Conservation (phyloP, 2,797 vertebrate species). For the Xiphorhynchus erythropygius region DNA sequence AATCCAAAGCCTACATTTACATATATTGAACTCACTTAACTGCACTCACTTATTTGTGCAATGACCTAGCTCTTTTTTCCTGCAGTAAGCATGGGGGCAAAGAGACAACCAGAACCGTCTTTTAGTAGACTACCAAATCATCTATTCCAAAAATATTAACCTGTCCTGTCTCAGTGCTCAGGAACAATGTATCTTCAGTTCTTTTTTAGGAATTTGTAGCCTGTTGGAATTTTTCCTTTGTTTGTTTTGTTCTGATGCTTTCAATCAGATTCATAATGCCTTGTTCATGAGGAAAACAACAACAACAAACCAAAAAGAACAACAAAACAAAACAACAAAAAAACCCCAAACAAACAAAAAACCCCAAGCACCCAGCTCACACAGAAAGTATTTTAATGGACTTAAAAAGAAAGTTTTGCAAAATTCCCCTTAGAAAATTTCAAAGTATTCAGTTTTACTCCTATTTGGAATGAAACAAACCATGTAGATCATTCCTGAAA, state of each 20-base stretch:
- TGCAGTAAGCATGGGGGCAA: not conserved
- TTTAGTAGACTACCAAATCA: not conserved
- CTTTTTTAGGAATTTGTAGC: not conserved
- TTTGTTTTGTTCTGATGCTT: not conserved
- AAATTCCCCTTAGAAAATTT: not conserved
- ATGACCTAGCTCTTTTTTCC: not conserved
- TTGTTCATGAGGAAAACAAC: not conserved
- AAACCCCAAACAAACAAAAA: not conserved
- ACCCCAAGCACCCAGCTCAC: not conserved
- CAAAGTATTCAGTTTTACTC: not conserved
- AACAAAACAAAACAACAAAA: not conserved
- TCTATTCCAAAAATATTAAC: not conserved
- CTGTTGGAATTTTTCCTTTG: not conserved
- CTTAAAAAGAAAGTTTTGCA: not conserved
- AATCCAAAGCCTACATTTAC: not conserved
- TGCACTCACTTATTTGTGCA: not conserved
- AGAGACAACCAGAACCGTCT: not conserved
- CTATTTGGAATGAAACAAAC: not conserved
- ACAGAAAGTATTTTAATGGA: not conserved
- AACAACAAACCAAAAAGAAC: not conserved
- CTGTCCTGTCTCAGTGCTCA: not conserved
- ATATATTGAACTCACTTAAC: not conserved
- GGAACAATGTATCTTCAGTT: not conserved
- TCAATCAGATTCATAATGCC: not conserved
- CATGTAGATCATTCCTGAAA: not conserved